Conservation (phyloP, 1,140 invertebrate genomes). For the Tenebrio molitor region DNA sequence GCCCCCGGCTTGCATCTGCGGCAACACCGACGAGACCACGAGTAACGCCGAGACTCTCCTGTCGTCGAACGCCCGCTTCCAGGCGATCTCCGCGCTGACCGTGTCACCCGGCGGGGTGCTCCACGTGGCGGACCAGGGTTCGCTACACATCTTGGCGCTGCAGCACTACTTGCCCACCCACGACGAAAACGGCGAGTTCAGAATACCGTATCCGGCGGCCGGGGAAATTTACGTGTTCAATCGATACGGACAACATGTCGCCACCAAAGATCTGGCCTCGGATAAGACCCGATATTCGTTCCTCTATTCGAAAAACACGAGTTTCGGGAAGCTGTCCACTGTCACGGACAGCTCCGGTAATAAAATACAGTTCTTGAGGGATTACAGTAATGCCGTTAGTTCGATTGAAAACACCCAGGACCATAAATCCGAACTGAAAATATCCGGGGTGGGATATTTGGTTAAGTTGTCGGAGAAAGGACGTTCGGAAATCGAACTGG, state of each 20-base stretch:
- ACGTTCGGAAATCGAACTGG: constrained; percentile 84
- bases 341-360: constrained; percentile 94
- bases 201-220: constrained; percentile 90
- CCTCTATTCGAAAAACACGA: constrained; percentile 96
- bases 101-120: constrained; percentile 95
- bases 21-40: constrained; percentile 75
- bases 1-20: constrained; percentile 70
- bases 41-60: constrained; percentile 86
- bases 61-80: constrained; percentile 91
- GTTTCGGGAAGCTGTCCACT: constrained; percentile 92
- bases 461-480: constrained; percentile 87
- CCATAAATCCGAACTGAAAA: constrained; percentile 90
- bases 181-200: constrained; percentile 92
- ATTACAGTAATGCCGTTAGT: constrained; percentile 90
- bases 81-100: constrained; percentile 91
- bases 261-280: constrained; percentile 93
- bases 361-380: constrained; percentile 91
- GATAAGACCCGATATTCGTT: constrained; percentile 94
- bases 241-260: constrained; percentile 94
- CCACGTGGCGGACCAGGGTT: constrained; percentile 94
- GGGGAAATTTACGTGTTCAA: constrained; percentile 96
- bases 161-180: constrained; percentile 91
- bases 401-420: constrained; percentile 95
- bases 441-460: constrained; percentile 88
- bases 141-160: constrained; percentile 88